Conservation (phyloP, 2,888 invertebrate species). For the Eumerus sabulonum region DNA sequence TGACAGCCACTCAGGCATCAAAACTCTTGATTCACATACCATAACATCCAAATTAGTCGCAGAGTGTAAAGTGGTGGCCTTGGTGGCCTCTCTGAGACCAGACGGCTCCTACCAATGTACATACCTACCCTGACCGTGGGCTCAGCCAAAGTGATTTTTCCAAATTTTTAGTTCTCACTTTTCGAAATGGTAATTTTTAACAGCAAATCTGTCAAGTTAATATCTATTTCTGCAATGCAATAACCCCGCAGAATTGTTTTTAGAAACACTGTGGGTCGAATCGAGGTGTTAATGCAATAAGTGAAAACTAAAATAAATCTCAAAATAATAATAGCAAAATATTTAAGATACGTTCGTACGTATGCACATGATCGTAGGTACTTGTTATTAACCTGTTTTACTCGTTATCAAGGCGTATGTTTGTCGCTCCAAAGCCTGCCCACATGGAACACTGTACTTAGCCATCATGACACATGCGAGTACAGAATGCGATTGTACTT, state of each 20-base stretch:
- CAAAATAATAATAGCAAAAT: conserved; percentile 47
- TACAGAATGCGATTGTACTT: conserved; percentile 1
- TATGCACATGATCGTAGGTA: no score
- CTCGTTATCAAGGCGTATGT: conserved; percentile 62
- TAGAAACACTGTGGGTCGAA: conserved; percentile 49
- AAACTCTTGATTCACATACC: no score
- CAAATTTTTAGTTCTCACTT: no score
- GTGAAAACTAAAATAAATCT: conserved; percentile 18
- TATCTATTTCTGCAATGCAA: neutral
- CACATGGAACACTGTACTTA: conserved; percentile 55
- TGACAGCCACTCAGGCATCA: no score
- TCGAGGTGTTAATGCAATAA: conserved; percentile 28
- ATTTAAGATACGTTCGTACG: conserved; percentile 24
- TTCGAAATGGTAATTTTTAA: no score
- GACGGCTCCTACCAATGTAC: no score
- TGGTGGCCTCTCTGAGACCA: no score
- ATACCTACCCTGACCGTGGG: no score
- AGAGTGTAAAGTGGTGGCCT: no score
- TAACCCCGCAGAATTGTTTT: conserved; percentile 39
- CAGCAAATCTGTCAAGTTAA: no score
- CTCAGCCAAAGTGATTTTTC: no score
- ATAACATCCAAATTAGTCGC: no score
- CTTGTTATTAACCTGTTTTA: conserved; percentile 51
- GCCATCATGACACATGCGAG: conserved; percentile 19
- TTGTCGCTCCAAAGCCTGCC: conserved; percentile 59